Evolutionary conservation across 1,140 invertebrate genomes (phyloP), one percentile per base, ranked within the genome.

Genomic region (Mamestra configurata): DNA sequence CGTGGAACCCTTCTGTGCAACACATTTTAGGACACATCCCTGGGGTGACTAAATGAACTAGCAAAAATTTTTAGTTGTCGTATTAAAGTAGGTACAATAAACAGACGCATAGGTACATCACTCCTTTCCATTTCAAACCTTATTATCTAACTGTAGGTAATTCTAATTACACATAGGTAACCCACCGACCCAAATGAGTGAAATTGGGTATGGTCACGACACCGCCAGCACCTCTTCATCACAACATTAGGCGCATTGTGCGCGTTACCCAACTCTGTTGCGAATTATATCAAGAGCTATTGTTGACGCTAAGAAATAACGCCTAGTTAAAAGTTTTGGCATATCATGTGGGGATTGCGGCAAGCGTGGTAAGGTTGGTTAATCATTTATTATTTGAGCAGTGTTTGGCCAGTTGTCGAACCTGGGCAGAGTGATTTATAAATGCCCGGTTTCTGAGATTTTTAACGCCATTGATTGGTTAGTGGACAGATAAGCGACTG

Each of bases 241-340:
- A 40, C 40, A 49, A 68, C 22, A 11, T 68, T 43, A 49, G 20
- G 18, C 40, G 40, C 64, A 46, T 68, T 68, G 64, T 68, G 40
- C 37, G 37, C n/a, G 64, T 68, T 68, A 6, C 37, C 35, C 37
- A 49, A 46, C 4, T 13, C 18, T 15, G 59, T 68, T 68, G 64
- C 40, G 64, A 68, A 68, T 68, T 24, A 24, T 64, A 64, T 64
- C 59, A 64, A 37, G 1, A 15, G 20, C 64, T 15, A 49, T 68
- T 68, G 64, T 68, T 68, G 64, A 18, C 5, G 8, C 1, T 11
- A 68, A 15, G 15, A 35, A 61, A 61, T 61, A 37, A n/a, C 59
- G 7, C 55, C 59, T 46, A 6, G 64, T 24, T 68, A 46, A 46
- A 68, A 68, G 64, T 68, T 68, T 68, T 68, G 40, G 64, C 64